Evolutionary conservation across 2,797 vertebrate species (phyloP), one percentile per base, ranked within the genome.

Genomic region (Echeneis naucrates): DNA sequence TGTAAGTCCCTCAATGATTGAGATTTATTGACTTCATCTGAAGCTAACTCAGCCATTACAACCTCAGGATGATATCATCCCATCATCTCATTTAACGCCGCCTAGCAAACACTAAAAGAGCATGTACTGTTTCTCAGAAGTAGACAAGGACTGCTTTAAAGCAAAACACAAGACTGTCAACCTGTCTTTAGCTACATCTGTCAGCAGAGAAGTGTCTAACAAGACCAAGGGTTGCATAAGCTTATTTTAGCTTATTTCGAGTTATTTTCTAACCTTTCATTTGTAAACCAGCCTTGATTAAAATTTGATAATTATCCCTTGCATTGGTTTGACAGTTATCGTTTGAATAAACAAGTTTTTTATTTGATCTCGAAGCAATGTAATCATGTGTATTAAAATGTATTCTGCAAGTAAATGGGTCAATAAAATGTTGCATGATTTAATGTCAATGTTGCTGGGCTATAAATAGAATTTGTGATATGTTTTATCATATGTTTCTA

Each of bases 11-110:
- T 42, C 50, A 21, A 68, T 70, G 66, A 75, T 61, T 65, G 35
- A 75, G 21, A 30, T 35, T 61, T 78, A 72, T 77, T 76, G 37
- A 81, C 75, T 78, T 72, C 42, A 66, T 65, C 51, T 60, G 47
- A 67, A 64, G 61, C 52, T 9, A 6, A 32, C 38, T 68, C 21
- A 5, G 14, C 64, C 42, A 30, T 59, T 61, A 30, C 45, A 63
- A 69, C 42, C 40, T 8, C 0, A 16, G 5, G 58, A 4, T 38
- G 61, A 27, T 65, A 54, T 19, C 60, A 44, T 71, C 26, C 55
- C 32, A 47, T 21, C 47, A 40, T 47, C 10, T 51, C 13, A 50
- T 63, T 50, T 58, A 52, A 56, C 52, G 32, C 55, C 56, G 24
- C 38, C 55, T 40, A 73, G 55, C 19, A 50, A 51, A 69, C 47